Evolutionary conservation across 2,888 invertebrate species (phyloP).

Genomic region (Lampropteryx suffumata): DNA sequence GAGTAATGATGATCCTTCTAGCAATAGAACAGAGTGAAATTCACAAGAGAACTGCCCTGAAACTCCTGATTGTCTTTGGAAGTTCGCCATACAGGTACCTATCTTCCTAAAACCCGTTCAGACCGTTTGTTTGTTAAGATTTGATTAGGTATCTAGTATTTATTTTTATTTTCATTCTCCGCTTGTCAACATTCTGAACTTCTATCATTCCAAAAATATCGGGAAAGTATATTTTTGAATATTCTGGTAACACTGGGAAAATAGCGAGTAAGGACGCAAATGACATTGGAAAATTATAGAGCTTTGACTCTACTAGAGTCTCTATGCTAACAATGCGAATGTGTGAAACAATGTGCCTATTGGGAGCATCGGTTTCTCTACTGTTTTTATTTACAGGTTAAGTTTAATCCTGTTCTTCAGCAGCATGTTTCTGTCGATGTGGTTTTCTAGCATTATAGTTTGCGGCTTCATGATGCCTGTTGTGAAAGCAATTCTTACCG

Average conservation of each 20-base stretch:
- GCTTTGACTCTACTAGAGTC: neutral
- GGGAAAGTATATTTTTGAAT: too few species aligned
- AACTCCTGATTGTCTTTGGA: conserved; percentile 58
- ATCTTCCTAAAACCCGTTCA: too few species aligned
- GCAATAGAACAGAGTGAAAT: conserved; percentile 58
- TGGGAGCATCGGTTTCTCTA: neutral
- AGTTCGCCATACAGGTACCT: conserved; percentile 72
- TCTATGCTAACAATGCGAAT: too few species aligned
- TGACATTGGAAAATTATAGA: too few species aligned
- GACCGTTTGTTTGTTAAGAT: too few species aligned
- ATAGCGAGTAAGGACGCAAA: too few species aligned
- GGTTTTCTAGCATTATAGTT: conserved; percentile 57
- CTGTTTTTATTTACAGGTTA: conserved; percentile 46
- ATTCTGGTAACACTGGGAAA: too few species aligned
- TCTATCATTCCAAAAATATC: too few species aligned
- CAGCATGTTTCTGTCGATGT: conserved; percentile 62
- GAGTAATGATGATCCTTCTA: conserved; percentile 55
- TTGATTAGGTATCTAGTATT: too few species aligned
- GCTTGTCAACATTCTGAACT: too few species aligned
- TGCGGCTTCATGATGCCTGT: conserved; percentile 70
- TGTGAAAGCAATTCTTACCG: conserved; percentile 56
- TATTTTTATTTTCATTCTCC: too few species aligned
- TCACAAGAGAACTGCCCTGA: conserved; percentile 56
- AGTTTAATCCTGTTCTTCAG: conserved; percentile 63
- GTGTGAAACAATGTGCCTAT: too few species aligned